A percentile compares a stretch with the other conserved stretches of the same genome.
phyloP scores from a whole-genome alignment of 2,888 invertebrate genomes.

The Agonopterix arenella region DNA sequence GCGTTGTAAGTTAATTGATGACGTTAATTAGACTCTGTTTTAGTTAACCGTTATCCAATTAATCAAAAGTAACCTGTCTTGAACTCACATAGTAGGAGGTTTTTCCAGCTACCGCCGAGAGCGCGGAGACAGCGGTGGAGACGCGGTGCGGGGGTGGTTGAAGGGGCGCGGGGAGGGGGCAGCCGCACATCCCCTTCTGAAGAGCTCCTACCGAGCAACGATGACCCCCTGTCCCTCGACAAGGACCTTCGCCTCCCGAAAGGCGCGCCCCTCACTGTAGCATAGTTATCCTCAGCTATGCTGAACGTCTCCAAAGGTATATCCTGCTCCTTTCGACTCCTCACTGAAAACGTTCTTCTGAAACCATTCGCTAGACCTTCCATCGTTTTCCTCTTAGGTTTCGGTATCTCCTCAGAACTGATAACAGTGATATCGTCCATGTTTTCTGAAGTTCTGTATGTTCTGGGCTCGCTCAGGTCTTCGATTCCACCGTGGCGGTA shows the following conservation, averaged over 20 bases:
- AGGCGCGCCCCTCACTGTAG: conserved; percentile 63
- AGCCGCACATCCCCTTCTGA: conserved; percentile 83
- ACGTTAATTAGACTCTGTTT: conserved; percentile 23
- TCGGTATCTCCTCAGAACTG: conserved; percentile 64
- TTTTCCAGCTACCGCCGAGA: conserved; percentile 88
- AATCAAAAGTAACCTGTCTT: conserved; percentile 17
- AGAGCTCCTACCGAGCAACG: conserved; percentile 79
- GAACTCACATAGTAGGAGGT: conserved; percentile 86
- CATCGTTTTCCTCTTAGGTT: conserved; percentile 56
- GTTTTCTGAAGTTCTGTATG: conserved; percentile 45
- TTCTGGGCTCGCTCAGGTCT: conserved; percentile 44
- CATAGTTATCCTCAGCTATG: conserved; percentile 54
- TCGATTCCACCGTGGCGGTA: conserved; percentile 62
- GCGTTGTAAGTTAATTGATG: conserved; percentile 41
- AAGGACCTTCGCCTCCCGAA: conserved; percentile 65
- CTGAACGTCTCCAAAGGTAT: conserved; percentile 64
- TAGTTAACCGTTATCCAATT: not conserved
- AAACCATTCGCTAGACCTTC: conserved; percentile 65
- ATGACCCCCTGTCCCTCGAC: conserved; percentile 68
- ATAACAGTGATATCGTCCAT: conserved; percentile 67
- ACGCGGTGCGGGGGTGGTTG: conserved; percentile 58
- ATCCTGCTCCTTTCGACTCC: conserved; percentile 54
- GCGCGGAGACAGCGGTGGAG: conserved; percentile 84
- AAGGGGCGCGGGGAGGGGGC: conserved; percentile 47
- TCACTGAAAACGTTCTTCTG: conserved; percentile 62